phyloP scores from a whole-genome alignment of 2,797 vertebrate genomes.

The Cottoperca gobio region DNA sequence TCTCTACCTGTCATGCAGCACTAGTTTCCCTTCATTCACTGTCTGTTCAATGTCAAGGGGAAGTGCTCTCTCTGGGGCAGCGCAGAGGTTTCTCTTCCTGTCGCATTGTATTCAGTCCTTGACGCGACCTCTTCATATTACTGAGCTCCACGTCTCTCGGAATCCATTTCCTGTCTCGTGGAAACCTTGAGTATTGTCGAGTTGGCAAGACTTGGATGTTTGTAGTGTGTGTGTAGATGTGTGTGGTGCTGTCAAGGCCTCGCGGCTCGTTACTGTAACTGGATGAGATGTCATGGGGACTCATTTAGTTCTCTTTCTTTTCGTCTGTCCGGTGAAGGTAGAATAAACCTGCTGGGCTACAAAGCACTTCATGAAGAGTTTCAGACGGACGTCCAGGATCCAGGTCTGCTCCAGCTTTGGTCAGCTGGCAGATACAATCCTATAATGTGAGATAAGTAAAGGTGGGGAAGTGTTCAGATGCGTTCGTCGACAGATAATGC shows the following conservation, averaged over 20 bases:
- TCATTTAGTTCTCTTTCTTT: slow-evolving; percentile 32
- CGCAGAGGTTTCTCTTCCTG: slow-evolving; percentile 65
- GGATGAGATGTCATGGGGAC: slow-evolving; percentile 25
- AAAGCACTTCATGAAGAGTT: not conserved
- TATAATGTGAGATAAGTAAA: not conserved
- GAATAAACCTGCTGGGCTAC: slow-evolving; percentile 16
- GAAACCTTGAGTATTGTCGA: slow-evolving; percentile 70
- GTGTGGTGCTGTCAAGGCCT: slow-evolving; percentile 56
- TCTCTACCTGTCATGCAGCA: slow-evolving; percentile 30
- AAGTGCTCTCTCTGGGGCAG: slow-evolving; percentile 39
- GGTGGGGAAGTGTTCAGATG: too few species aligned
- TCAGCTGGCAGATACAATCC: not conserved
- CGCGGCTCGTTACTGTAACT: slow-evolving; percentile 30
- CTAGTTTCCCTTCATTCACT: slow-evolving; percentile 22
- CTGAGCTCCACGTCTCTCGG: slow-evolving; percentile 35
- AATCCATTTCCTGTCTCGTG: slow-evolving; percentile 54
- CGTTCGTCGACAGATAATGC: too few species aligned
- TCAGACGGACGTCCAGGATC: not conserved
- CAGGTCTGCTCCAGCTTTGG: too few species aligned
- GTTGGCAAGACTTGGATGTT: slow-evolving; percentile 56
- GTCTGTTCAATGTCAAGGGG: slow-evolving; percentile 47
- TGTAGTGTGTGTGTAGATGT: slow-evolving; percentile 3
- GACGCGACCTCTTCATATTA: slow-evolving; percentile 53
- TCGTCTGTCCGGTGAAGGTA: slow-evolving; percentile 6
- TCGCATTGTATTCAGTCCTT: slow-evolving; percentile 69